These are phyloP conservation scores for Ptychodera flava DNA, from an alignment of 35 echinoderm and acorn worm species.

Conservation along the genomic window DNA sequence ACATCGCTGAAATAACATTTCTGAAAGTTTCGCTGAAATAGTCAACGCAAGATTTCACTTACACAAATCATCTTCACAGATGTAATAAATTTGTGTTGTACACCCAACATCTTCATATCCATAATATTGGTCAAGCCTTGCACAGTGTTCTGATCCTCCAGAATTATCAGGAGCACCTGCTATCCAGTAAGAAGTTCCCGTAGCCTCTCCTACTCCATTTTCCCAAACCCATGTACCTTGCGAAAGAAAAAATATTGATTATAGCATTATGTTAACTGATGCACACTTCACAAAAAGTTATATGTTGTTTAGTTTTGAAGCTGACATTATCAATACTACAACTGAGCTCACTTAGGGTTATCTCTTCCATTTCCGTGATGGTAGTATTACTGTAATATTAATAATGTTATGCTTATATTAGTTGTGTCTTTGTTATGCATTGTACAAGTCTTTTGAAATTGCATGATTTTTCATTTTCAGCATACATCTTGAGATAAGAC, in stretches of 20 bases:
- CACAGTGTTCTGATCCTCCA: constrained; percentile 51
- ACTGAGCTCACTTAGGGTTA: too few relatives aligned
- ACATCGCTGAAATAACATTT: not conserved
- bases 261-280: not conserved
- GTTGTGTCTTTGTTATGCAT: too few relatives aligned
- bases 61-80: constrained; percentile 78
- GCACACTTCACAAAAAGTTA: not conserved
- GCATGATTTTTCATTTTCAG: too few relatives aligned
- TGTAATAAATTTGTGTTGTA: constrained; percentile 34
- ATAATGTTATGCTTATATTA: too few relatives aligned
- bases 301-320: not conserved
- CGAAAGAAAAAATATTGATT: not conserved
- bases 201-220: not conserved
- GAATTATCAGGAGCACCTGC: constrained; percentile 34
- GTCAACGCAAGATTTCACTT: constrained; percentile 15
- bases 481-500: too few relatives aligned
- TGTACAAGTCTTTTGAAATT: too few relatives aligned
- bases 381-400: too few relatives aligned
- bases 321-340: not conserved
- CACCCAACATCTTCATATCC: constrained; percentile 38
- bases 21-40: not conserved
- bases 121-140: constrained; percentile 20
- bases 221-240: not conserved
- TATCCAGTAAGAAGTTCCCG: constrained; percentile 22
- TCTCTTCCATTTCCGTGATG: too few relatives aligned